phyloP scores from a whole-genome alignment of 2,888 invertebrate species.

The Dryadula phaetusa region DNA sequence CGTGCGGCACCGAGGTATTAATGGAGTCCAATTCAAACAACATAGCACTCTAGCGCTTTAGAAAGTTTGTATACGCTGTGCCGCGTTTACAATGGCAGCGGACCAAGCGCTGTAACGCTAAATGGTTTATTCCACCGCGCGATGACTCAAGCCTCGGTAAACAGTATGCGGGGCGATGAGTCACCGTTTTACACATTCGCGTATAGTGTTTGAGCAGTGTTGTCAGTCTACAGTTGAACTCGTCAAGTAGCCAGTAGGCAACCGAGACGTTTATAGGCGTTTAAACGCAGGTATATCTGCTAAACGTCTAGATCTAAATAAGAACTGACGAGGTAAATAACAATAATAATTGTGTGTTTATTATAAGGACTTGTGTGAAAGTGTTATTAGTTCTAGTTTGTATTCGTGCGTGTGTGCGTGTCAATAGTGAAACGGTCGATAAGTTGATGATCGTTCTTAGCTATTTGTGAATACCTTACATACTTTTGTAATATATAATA shows the following conservation, averaged over 20 bases:
- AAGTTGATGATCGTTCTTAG: slow-evolving; percentile 73
- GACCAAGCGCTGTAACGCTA: slow-evolving; percentile 73
- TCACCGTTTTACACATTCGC: slow-evolving; percentile 85
- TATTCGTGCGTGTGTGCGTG: slow-evolving; percentile 74
- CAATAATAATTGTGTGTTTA: slow-evolving; percentile 60
- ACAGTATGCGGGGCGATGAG: slow-evolving; percentile 85
- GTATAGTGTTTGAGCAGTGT: slow-evolving; percentile 83
- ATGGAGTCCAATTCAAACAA: slow-evolving; percentile 72
- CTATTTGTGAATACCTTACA: slow-evolving; percentile 77
- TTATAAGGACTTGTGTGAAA: slow-evolving; percentile 74
- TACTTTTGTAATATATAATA: slow-evolving; percentile 51
- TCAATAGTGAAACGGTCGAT: slow-evolving; percentile 81
- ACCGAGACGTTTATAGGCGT: slow-evolving; percentile 74
- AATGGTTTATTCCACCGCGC: slow-evolving; percentile 63
- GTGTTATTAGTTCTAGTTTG: slow-evolving; percentile 72
- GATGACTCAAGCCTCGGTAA: slow-evolving; percentile 84
- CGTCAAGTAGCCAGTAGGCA: slow-evolving; percentile 72
- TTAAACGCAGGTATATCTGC: slow-evolving; percentile 76
- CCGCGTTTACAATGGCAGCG: slow-evolving; percentile 49
- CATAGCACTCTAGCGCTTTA: slow-evolving; percentile 72
- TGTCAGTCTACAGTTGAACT: slow-evolving; percentile 83
- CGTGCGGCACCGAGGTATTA: slow-evolving; percentile 83
- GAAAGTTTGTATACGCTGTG: slow-evolving; percentile 53
- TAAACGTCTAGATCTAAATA: slow-evolving; percentile 68
- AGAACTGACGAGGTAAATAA: slow-evolving; percentile 62